Percentiles rank a stretch among this genome's conserved stretches.
Conservation (phyloP, 2,888 invertebrate species). For the Polydrusus tereticollis region DNA sequence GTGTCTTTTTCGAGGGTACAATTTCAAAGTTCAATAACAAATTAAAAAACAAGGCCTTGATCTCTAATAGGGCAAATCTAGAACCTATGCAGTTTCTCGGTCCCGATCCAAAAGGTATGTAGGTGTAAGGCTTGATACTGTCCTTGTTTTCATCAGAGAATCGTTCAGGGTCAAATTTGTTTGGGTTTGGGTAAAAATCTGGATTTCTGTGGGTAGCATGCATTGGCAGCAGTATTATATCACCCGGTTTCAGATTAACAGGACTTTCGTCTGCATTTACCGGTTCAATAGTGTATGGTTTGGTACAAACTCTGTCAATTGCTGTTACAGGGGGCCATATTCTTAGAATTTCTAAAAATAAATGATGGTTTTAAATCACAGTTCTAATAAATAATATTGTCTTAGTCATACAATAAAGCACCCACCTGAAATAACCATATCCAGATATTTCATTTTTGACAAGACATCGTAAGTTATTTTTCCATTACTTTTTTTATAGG, state of each 20-base stretch:
- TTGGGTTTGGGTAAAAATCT: slow-evolving; percentile 58
- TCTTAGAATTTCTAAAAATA: slow-evolving; percentile 53
- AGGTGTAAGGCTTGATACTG: slow-evolving; percentile 66
- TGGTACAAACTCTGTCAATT: slow-evolving; percentile 69
- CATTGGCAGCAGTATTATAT: slow-evolving; percentile 59
- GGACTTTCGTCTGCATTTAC: slow-evolving; percentile 48
- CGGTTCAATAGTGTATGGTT: slow-evolving; percentile 63
- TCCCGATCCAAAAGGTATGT: slow-evolving; percentile 67
- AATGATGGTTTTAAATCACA: not conserved
- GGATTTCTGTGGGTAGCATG: slow-evolving; percentile 46
- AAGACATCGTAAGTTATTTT: slow-evolving; percentile 66
- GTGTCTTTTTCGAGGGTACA: too few relatives aligned
- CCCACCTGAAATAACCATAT: slow-evolving; percentile 66
- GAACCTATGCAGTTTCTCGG: slow-evolving; percentile 75
- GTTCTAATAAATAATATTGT: too few relatives aligned
- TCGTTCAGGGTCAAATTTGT: slow-evolving; percentile 61
- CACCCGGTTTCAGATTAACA: slow-evolving; percentile 56
- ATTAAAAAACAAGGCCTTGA: slow-evolving; percentile 55
- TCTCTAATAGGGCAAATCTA: slow-evolving; percentile 59
- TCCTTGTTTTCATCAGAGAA: slow-evolving; percentile 71
- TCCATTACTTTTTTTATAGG: slow-evolving; percentile 58
- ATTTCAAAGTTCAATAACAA: slow-evolving; percentile 54
- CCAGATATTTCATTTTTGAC: slow-evolving; percentile 69
- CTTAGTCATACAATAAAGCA: not conserved
- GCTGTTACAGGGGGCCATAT: slow-evolving; percentile 67